A percentile compares a stretch with the other conserved stretches of the same genome.
phyloP scores from a whole-genome alignment of 2,888 invertebrate species.

The Chironomus tentans region DNA sequence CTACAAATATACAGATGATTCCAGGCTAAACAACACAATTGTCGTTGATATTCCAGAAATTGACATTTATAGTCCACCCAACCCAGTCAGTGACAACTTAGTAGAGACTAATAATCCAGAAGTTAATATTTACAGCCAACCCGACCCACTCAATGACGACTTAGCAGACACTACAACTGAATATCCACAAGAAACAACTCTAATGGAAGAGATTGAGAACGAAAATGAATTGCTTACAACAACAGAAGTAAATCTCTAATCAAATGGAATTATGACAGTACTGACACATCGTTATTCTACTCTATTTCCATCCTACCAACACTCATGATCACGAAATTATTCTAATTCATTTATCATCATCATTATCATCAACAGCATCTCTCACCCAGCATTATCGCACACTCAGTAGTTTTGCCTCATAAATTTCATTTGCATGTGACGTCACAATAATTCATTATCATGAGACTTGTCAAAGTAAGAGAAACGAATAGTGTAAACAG shows the following conservation, averaged over 20 bases:
- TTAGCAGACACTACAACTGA: constrained; percentile 1
- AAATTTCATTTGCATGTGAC: not conserved
- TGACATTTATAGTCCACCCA: not conserved
- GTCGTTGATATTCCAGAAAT: not conserved
- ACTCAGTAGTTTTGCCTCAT: not conserved
- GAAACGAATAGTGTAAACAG: too few relatives aligned
- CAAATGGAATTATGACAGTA: constrained; percentile 1
- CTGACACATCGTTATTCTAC: not conserved
- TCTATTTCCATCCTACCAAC: not conserved
- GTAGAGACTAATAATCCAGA: too few relatives aligned
- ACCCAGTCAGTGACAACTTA: not conserved
- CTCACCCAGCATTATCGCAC: not conserved
- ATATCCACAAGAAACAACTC: not conserved
- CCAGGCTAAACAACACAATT: constrained; percentile 32
- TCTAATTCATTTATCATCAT: not conserved
- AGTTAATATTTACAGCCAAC: too few relatives aligned
- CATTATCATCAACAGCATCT: not conserved
- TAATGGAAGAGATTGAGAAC: not conserved
- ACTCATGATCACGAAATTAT: not conserved
- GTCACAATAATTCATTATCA: not conserved
- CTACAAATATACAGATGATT: constrained; percentile 50
- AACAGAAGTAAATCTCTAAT: not conserved
- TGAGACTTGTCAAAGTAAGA: not conserved
- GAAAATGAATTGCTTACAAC: not conserved
- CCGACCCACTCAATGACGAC: too few relatives aligned